A percentile compares a stretch with the other conserved stretches of the same genome.
phyloP scores from a whole-genome alignment of 1,140 invertebrate species.

The Zaprionus inermis region DNA sequence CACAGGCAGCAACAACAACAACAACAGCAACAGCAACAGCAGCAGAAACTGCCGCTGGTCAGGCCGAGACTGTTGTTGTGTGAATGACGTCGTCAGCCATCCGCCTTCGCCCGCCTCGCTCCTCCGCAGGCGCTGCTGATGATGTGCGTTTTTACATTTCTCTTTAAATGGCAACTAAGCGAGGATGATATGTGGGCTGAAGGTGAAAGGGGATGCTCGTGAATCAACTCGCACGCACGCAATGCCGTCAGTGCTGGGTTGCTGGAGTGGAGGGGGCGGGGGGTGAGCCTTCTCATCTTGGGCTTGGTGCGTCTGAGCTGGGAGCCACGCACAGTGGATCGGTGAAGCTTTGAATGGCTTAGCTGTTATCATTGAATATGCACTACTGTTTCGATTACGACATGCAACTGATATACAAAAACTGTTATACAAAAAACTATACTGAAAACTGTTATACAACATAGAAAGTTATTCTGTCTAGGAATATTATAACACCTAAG shows the following conservation, averaged over 20 bases:
- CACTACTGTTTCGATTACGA: neutral
- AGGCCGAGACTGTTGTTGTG: conserved; percentile 59
- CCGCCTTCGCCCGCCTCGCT: conserved; percentile 19
- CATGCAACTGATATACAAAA: neutral
- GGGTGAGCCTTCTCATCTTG: too few relatives aligned
- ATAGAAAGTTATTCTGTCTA: too few relatives aligned
- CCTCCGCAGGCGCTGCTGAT: conserved; percentile 25
- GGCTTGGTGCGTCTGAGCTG: conserved; percentile 3
- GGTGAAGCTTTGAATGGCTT: neutral
- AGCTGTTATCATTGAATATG: neutral
- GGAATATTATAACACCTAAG: too few relatives aligned
- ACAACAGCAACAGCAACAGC: conserved; percentile 8
- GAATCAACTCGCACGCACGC: conserved; percentile 64
- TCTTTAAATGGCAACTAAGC: conserved; percentile 51
- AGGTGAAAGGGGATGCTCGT: conserved; percentile 19
- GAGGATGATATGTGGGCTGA: conserved; percentile 9
- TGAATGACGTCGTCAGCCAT: conserved; percentile 64
- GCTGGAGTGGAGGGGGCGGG: neutral
- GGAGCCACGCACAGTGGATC: conserved; percentile 26
- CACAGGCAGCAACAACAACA: conserved; percentile 30
- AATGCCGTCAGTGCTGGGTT: conserved; percentile 1
- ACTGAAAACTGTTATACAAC: neutral
- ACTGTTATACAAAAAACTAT: conserved; percentile 4
- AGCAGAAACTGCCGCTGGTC: conserved; percentile 41
- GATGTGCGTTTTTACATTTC: conserved; percentile 55